These are phyloP conservation scores for Leistus spinibarbis DNA, from an alignment of 2,888 invertebrate species.

Conservation along the genomic window DNA sequence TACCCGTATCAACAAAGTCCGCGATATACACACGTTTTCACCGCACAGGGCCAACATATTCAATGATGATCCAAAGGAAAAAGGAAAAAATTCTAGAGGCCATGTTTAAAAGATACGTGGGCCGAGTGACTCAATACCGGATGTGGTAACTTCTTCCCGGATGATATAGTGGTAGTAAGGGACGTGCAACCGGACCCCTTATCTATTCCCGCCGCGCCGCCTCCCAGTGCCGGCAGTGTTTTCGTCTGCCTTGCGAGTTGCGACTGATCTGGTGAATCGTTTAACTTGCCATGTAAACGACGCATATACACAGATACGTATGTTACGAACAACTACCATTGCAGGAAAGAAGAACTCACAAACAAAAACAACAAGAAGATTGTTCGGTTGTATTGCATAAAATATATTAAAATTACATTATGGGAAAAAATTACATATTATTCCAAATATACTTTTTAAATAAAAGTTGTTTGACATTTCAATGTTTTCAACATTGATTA, in stretches of 20 bases:
- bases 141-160: slow-evolving; percentile 25
- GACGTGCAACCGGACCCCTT: slow-evolving; percentile 20
- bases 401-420: too few species aligned
- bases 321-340: neutral
- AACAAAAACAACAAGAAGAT: too few species aligned
- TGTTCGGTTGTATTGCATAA: too few species aligned
- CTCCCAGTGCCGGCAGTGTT: neutral
- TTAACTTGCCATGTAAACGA: neutral
- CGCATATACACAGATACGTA: neutral
- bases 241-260: too few species aligned
- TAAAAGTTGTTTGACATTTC: too few species aligned
- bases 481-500: too few species aligned
- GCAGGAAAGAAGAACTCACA: neutral
- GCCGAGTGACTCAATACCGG: slow-evolving; percentile 25
- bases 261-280: too few species aligned
- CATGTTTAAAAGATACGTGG: slow-evolving; percentile 10
- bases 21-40: neutral
- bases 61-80: neutral
- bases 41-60: neutral
- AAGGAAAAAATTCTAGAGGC: neutral
- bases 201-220: neutral
- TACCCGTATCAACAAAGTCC: neutral
- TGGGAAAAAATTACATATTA: too few species aligned
- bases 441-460: too few species aligned
- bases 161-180: slow-evolving; percentile 39